Evolutionary conservation across 2,797 vertebrate genomes (phyloP).

Genomic region (Aotus griseimembra): DNA sequence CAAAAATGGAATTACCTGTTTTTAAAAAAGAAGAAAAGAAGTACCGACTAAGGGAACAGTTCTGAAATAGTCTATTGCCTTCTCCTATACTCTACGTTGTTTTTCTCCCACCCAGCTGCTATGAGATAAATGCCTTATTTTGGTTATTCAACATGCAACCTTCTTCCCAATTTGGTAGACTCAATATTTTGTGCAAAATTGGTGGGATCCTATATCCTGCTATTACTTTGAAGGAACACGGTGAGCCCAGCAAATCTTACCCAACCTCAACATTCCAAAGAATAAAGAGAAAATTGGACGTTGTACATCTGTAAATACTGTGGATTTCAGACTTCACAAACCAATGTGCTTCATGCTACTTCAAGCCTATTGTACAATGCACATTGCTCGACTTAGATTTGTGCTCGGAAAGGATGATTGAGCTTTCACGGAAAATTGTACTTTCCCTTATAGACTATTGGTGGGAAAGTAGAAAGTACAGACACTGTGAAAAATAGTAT

Average conservation of each 20-base stretch:
- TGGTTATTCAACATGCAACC: not conserved
- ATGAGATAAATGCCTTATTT: not conserved
- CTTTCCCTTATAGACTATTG: not conserved
- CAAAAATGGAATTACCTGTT: too few species aligned
- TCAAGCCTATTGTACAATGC: not conserved
- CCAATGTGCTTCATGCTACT: not conserved
- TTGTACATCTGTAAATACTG: accelerated
- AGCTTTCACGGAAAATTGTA: not conserved
- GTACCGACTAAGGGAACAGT: not conserved
- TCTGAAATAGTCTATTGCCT: not conserved
- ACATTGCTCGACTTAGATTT: not conserved
- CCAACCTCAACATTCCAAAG: not conserved
- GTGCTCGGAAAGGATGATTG: not conserved
- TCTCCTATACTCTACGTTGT: not conserved
- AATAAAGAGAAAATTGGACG: not conserved
- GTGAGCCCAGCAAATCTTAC: accelerated
- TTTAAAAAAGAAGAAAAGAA: not conserved
- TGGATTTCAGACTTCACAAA: not conserved
- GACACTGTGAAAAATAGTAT: too few species aligned
- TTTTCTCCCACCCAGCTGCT: not conserved
- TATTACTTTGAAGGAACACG: not conserved
- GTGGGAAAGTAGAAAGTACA: not conserved
- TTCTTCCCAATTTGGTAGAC: not conserved
- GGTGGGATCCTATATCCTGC: not conserved
- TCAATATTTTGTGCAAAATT: not conserved